A percentile compares a stretch with the other conserved stretches of the same genome.
These are phyloP conservation scores for Melanotus villosus DNA, from an alignment of 2,888 invertebrate genomes.

Conservation along the genomic window DNA sequence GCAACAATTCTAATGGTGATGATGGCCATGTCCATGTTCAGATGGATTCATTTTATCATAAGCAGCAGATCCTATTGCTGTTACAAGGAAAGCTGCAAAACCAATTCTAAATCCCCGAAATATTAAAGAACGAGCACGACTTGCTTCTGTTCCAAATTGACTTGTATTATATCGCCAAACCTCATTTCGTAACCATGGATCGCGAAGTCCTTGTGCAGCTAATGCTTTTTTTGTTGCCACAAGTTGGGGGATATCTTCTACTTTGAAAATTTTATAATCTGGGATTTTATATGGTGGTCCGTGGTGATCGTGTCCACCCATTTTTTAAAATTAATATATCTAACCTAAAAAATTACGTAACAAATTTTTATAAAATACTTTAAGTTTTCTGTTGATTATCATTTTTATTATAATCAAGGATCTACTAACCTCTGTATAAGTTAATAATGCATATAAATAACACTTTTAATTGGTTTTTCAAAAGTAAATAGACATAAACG, in stretches of 20 bases:
- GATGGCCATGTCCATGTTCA: constrained; percentile 64
- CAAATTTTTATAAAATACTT: background rate
- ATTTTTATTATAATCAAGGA: too few species aligned
- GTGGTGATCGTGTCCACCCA: constrained; percentile 67
- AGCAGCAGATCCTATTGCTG: constrained; percentile 67
- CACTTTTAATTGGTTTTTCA: too few species aligned
- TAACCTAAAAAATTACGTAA: constrained; percentile 26
- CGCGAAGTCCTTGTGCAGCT: constrained; percentile 80
- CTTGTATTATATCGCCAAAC: constrained; percentile 84
- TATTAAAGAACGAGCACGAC: constrained; percentile 68
- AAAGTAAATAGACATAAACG: too few species aligned
- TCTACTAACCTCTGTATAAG: background rate
- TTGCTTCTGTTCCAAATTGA: constrained; percentile 71
- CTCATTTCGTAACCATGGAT: constrained; percentile 93
- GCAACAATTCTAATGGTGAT: constrained; percentile 5
- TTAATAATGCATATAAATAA: too few species aligned
- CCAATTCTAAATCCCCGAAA: constrained; percentile 79
- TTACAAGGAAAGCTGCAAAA: constrained; percentile 72
- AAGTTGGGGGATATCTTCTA: constrained; percentile 79
- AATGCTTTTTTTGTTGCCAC: constrained; percentile 76
- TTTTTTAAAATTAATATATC: background rate
- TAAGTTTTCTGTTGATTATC: background rate
- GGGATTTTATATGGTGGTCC: constrained; percentile 78
- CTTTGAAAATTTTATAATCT: constrained; percentile 79
- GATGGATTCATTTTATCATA: constrained; percentile 62